Evolutionary conservation across 1,140 invertebrate genomes (phyloP).

Genomic region (Monomorium pharaonis): DNA sequence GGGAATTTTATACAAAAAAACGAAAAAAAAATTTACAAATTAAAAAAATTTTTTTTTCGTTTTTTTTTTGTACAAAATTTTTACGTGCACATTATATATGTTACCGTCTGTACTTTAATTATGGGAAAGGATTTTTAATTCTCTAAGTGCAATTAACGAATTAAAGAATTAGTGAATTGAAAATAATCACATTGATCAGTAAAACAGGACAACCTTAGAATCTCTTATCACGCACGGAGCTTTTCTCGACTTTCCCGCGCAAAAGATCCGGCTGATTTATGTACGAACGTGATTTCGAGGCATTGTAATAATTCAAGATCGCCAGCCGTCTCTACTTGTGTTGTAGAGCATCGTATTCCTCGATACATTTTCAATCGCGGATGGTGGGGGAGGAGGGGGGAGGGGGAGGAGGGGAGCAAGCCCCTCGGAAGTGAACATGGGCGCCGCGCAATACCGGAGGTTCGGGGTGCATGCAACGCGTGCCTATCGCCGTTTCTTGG

Average conservation of each 20-base stretch:
- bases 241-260: slow-evolving; percentile 11
- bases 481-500: slow-evolving; percentile 59
- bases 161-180: too few species aligned
- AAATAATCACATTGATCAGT: too few species aligned
- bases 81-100: too few species aligned
- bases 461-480: slow-evolving; percentile 44
- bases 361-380: slow-evolving; percentile 34
- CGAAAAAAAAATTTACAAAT: too few species aligned
- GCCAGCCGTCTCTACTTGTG: not conserved
- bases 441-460: not conserved
- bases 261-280: slow-evolving; percentile 22
- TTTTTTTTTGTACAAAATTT: too few species aligned
- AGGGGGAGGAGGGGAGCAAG: too few species aligned
- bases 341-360: not conserved
- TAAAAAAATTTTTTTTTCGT: too few species aligned
- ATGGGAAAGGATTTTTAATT: too few species aligned
- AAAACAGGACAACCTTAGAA: too few species aligned
- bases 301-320: slow-evolving; percentile 46
- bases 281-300: slow-evolving; percentile 22
- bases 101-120: too few species aligned
- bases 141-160: too few species aligned
- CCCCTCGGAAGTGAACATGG: slow-evolving; percentile 16
- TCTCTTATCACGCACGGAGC: not conserved
- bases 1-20: too few species aligned
- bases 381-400: not conserved